Conservation (phyloP, 1,140 invertebrate genomes). For the Scylla paramamosain region DNA sequence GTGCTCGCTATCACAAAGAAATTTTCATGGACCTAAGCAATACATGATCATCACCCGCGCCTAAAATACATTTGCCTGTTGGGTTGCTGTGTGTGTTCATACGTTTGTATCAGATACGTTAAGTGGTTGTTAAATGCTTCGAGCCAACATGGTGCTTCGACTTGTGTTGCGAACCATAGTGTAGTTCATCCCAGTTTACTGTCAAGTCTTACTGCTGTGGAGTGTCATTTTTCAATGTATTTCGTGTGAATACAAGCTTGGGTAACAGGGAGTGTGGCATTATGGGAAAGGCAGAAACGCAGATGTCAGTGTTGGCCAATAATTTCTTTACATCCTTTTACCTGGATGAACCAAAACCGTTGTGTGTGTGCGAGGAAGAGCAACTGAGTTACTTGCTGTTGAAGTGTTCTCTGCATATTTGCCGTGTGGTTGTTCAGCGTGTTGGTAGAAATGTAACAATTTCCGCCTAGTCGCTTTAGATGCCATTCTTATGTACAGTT, state of each 20-base stretch:
- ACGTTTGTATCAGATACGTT: background rate
- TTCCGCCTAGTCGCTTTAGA: slow-evolving; percentile 35
- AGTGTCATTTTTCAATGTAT: background rate
- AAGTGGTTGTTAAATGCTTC: background rate
- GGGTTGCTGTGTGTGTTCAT: background rate
- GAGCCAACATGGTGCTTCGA: background rate
- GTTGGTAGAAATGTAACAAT: slow-evolving; percentile 30
- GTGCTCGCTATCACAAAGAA: background rate
- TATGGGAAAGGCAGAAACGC: background rate
- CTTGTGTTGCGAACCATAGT: background rate
- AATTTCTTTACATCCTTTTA: slow-evolving; percentile 15
- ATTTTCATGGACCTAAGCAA: background rate
- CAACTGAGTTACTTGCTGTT: slow-evolving; percentile 34
- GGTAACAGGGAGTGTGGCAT: background rate
- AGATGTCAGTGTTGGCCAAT: background rate
- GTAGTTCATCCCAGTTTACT: background rate
- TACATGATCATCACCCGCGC: background rate
- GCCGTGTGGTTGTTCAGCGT: slow-evolving; percentile 27
- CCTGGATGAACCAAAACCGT: slow-evolving; percentile 3
- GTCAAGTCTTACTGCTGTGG: background rate
- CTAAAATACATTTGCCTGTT: background rate
- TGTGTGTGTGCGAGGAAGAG: background rate
- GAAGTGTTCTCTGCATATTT: slow-evolving; percentile 14
- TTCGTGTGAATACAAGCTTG: background rate
- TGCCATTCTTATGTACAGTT: slow-evolving; percentile 57